Evolutionary conservation across 2,113 vertebrate genomes (phyloP), one percentile per base, ranked within the genome.

Genomic region (Megaleporinus macrocephalus): DNA sequence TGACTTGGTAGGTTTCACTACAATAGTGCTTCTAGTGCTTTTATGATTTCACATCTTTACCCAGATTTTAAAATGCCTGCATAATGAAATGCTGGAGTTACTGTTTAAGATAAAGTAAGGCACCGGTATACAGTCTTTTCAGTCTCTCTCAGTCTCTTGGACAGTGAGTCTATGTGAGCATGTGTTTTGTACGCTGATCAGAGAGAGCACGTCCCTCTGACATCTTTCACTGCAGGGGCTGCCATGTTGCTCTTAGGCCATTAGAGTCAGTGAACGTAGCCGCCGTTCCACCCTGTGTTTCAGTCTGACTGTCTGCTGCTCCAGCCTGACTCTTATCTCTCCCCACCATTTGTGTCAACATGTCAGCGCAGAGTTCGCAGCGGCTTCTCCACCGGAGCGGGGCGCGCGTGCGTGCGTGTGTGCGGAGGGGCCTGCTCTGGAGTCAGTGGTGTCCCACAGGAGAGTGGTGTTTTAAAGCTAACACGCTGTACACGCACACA

Each of bases 401-500:
- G 27, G 79, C 62, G 53, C 4, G 71, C 27, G 55, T 27, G 62
- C 51, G 26, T 68, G 27, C 70, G 41, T 65, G 51, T 79, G 63
- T 80, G 44, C 53, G 53, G 22, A 61, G 72, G 24, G 22, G 62
- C 65, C 75, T 63, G 86, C 79, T 87, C 83, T 74, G 78, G 83
- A 85, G 81, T 83, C 80, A 80, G 83, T 82, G 68, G 76, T 72
- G 65, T 84, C 80, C 80, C 80, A 33, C 61, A 69, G 83, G 86
- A 82, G 80, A 80, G 51, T 53, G 30, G 68, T 73, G 79, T 81
- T 86, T 86, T 75, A 86, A 88, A 77, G 81, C 86, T 83, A 79
- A 83, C 85, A 85, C 80, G 83, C 81, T 79, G 80, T 73, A 82
- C 87, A 85, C 74, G 79, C 79, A 82, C 88, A 90, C 90, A 91